A percentile compares a stretch with the other conserved stretches of the same genome.
Evolutionary conservation across 2,888 invertebrate genomes (phyloP).

Genomic region (Oscheius myriophilus): DNA sequence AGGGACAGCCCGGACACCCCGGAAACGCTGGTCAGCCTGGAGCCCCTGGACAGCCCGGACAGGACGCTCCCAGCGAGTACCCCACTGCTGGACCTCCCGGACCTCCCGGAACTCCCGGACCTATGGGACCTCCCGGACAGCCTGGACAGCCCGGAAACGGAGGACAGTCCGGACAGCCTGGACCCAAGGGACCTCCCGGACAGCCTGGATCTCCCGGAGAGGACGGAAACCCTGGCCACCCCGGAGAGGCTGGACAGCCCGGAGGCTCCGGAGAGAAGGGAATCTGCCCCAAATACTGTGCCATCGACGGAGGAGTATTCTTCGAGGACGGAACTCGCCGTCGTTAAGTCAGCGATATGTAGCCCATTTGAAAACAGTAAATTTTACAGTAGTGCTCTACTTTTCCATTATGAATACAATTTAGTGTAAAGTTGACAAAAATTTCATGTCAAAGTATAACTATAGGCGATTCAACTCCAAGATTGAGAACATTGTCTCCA

Average conservation of each 20-base stretch:
- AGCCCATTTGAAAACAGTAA: not conserved
- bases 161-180: conserved; percentile 44
- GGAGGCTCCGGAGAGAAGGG: conserved; percentile 55
- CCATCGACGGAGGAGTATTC: conserved; percentile 64
- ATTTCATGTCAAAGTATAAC: too few relatives aligned
- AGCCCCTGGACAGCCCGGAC: conserved; percentile 60
- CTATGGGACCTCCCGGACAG: conserved; percentile 61
- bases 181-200: conserved; percentile 58
- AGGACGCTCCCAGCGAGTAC: conserved; percentile 41
- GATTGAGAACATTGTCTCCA: too few relatives aligned
- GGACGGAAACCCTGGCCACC: conserved; percentile 53
- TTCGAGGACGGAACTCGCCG: conserved; percentile 67
- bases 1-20: conserved; percentile 51
- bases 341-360: conserved; percentile 9
- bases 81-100: conserved; percentile 48
- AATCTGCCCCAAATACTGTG: conserved; percentile 61
- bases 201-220: conserved; percentile 50
- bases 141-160: conserved; percentile 58
- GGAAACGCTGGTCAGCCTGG: conserved; percentile 59
- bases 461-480: too few relatives aligned
- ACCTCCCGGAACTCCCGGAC: conserved; percentile 61
- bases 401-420: too few relatives aligned
- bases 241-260: conserved; percentile 44
- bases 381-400: not conserved
- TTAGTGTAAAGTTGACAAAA: too few relatives aligned